phyloP scores from a whole-genome alignment of 2,797 vertebrate species.

The Lithobates sylvaticus region DNA sequence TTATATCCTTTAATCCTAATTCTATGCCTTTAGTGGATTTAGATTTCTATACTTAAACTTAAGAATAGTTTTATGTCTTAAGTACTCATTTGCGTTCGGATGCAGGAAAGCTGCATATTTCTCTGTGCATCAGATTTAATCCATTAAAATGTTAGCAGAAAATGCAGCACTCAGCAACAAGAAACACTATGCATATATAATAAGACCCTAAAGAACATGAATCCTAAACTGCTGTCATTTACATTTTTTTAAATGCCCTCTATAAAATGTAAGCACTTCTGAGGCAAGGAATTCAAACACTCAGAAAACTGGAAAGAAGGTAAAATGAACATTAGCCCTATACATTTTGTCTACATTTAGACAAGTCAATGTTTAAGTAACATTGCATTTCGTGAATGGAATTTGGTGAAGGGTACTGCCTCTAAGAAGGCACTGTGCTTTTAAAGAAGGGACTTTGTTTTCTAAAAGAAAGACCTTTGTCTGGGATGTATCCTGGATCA shows the following conservation, averaged over 20 bases:
- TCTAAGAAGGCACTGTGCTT: too few species aligned
- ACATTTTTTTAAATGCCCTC: neutral
- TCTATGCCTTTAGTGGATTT: constrained; percentile 18
- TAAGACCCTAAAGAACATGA: neutral
- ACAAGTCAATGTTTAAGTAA: neutral
- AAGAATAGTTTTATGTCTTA: neutral
- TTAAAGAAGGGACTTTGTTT: too few species aligned
- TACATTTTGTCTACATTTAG: neutral
- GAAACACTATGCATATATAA: neutral
- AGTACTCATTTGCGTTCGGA: constrained; percentile 11
- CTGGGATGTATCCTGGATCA: too few species aligned
- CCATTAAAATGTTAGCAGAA: neutral
- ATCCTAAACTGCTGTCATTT: constrained; percentile 13
- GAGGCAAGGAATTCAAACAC: neutral
- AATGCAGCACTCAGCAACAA: constrained; percentile 26
- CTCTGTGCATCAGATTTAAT: neutral
- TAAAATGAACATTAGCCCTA: neutral
- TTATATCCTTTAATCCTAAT: constrained; percentile 36
- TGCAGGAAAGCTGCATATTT: constrained; percentile 18
- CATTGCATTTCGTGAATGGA: too few species aligned
- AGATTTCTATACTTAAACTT: constrained; percentile 20
- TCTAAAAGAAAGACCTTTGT: too few species aligned
- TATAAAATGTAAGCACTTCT: neutral
- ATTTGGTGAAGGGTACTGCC: too few species aligned
- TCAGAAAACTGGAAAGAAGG: neutral